Conservation (phyloP, 1,140 invertebrate genomes). For the Nasonia giraulti region DNA sequence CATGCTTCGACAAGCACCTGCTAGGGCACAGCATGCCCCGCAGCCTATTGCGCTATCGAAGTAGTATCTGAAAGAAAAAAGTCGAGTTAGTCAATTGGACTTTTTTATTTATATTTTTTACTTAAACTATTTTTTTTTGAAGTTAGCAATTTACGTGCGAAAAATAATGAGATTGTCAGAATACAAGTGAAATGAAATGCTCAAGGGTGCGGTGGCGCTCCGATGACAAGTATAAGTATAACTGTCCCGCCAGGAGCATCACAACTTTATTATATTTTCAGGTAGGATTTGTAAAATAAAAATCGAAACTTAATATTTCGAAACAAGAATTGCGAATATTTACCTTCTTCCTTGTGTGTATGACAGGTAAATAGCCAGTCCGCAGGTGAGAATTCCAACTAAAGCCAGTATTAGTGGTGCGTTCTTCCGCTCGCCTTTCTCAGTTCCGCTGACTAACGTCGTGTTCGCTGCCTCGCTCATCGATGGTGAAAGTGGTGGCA, state of each 20-base stretch:
- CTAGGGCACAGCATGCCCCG: slow-evolving; percentile 68
- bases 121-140: too few species aligned
- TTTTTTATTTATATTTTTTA: background rate
- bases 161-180: too few species aligned
- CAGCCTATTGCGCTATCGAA: slow-evolving; percentile 71
- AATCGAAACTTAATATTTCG: background rate
- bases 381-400: slow-evolving; percentile 71
- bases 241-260: too few species aligned
- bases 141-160: too few species aligned
- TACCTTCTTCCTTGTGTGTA: slow-evolving; percentile 71
- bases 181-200: too few species aligned
- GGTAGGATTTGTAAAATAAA: background rate
- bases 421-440: slow-evolving; percentile 68
- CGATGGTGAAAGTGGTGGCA: slow-evolving; percentile 70
- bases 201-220: too few species aligned
- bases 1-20: slow-evolving; percentile 68
- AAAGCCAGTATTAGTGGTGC: slow-evolving; percentile 67
- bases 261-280: too few species aligned
- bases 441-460: slow-evolving; percentile 68
- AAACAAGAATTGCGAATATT: background rate
- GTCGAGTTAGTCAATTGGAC: background rate
- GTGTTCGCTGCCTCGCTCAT: slow-evolving; percentile 70
- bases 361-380: slow-evolving; percentile 69
- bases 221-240: too few species aligned
- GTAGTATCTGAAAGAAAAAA: slow-evolving; percentile 66